Evolutionary conservation across 2,113 vertebrate genomes (phyloP).

Genomic region (Ailurus styani): DNA sequence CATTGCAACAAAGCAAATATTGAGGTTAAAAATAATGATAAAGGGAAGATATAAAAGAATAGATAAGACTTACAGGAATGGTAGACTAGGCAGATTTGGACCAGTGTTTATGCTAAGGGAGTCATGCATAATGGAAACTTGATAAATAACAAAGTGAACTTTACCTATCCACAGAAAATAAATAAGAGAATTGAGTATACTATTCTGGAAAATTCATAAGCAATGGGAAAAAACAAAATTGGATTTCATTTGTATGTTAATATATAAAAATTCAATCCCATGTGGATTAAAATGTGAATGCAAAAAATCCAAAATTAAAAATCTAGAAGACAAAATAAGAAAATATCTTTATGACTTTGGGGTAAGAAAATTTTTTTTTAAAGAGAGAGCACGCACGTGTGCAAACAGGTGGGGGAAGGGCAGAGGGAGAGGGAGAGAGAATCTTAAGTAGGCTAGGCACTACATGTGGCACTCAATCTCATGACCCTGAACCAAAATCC

Average conservation of each 20-base stretch:
- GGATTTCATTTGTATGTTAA: neutral
- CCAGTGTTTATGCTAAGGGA: neutral
- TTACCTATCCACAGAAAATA: neutral
- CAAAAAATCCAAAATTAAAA: neutral
- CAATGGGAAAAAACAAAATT: neutral
- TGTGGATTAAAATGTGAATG: neutral
- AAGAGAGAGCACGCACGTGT: neutral
- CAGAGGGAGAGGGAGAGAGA: neutral
- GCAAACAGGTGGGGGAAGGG: no score
- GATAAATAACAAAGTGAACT: neutral
- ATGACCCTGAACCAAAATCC: neutral
- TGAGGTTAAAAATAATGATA: neutral
- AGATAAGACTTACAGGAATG: neutral
- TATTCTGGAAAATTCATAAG: neutral
- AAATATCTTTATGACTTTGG: neutral
- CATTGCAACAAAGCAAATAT: neutral
- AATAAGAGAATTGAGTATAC: neutral
- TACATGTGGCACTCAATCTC: neutral
- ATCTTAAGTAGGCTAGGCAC: neutral
- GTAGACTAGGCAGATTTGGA: neutral
- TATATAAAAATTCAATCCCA: neutral
- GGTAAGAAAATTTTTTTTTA: neutral
- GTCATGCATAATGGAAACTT: neutral
- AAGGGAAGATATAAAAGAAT: neutral
- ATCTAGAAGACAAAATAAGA: neutral